Evolutionary conservation across 2,888 invertebrate genomes (phyloP).

Genomic region (Resseliella maxima): DNA sequence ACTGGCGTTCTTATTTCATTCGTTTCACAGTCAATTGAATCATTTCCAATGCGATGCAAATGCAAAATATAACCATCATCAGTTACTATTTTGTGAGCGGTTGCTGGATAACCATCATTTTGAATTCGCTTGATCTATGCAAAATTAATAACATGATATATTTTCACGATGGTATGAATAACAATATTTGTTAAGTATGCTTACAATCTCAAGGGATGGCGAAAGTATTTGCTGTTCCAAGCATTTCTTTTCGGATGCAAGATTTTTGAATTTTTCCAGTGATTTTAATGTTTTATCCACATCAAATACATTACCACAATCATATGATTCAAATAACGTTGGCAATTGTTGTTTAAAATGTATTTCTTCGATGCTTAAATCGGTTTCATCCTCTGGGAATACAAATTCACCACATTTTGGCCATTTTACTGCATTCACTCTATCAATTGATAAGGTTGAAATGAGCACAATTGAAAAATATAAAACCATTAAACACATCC

Average conservation of each 20-base stretch:
- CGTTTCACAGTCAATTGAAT: too few species aligned
- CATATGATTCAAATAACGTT: slow-evolving; percentile 26
- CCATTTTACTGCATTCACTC: not conserved
- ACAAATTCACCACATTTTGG: not conserved
- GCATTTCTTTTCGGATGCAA: not conserved
- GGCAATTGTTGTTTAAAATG: not conserved
- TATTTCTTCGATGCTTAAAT: not conserved
- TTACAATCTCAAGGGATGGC: not conserved
- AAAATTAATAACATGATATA: not conserved
- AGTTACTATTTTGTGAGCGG: slow-evolving; percentile 75
- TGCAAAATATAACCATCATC: slow-evolving; percentile 81
- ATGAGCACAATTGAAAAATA: not conserved
- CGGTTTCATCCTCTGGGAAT: not conserved
- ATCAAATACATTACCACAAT: not conserved
- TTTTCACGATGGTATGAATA: not conserved
- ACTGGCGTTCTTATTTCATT: slow-evolving; percentile 67
- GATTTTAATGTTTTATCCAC: not conserved
- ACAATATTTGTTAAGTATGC: not conserved
- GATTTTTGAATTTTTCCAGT: not conserved
- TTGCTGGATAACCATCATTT: slow-evolving; percentile 69
- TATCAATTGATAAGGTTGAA: not conserved
- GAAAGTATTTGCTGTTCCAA: not conserved
- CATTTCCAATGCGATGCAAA: slow-evolving; percentile 74
- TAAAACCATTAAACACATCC: not conserved
- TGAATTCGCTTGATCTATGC: slow-evolving; percentile 2